Base-by-base conservation (phyloP, 2,113 vertebrate genomes). In the Callithrix jacchus region DNA sequence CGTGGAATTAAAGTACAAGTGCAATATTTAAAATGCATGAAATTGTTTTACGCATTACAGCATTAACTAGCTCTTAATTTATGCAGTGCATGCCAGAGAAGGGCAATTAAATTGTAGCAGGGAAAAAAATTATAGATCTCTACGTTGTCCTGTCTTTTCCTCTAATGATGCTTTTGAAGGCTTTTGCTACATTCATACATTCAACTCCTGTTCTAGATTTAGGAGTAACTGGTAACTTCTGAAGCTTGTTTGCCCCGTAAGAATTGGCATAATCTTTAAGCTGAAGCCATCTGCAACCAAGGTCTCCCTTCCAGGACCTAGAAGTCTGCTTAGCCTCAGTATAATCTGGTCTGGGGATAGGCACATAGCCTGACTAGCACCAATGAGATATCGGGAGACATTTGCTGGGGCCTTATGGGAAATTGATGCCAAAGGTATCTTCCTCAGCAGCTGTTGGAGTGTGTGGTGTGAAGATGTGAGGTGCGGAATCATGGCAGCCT, bases 61-160 rank as follows among this genome's bases (percentile, higher is more conserved):
- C 97, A 97, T 98, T 98, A 98, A 97, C 97, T 97, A 97, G 97
- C 96, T 97, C 95, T 98, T 97, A 98, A 98, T 97, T 98, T 98
- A 98, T 98, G 95, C 96, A 97, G 97, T 71, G 95, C 95, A 96
- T 97, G 95, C 95, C 96, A 96, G 93, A 70, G 37, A 97, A 97
- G 95, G 95, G 97, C 93, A 98, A 97, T 98, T 98, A 98, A 95
- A 97, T 68, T 91, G 88, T 90, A 95, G 77, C 92, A 85, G 66
- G 80, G 64, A 42, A 40, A 93, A 80, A 93, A 94, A 95, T 88
- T 89, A 90, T 92, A 94, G 96, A 95, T 96, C 70, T 95, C 82
- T 95, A 37, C 8, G 4, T 92, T 89, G 90, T 95, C 95, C 93
- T 96, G 94, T 96, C 96, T 97, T 97, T 87, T 94, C 82, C 71